Conservation (phyloP, 2,888 invertebrate species). For the Metacarcinus magister region DNA sequence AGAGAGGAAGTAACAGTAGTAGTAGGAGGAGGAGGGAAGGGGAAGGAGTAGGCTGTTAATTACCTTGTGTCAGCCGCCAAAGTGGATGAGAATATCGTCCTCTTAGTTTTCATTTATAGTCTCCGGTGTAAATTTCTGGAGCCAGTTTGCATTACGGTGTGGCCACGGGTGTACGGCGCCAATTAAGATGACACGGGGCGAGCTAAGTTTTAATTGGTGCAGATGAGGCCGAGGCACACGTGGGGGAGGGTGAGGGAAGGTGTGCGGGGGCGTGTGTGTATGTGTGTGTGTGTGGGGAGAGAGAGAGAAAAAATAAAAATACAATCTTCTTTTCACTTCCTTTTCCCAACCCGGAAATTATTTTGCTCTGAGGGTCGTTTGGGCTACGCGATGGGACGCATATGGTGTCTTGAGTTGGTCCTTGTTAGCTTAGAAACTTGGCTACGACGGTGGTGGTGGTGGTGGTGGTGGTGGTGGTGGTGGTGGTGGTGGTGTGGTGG, state of each 20-base stretch:
- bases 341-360: background rate
- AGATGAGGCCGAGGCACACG: background rate
- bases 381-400: background rate
- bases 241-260: background rate
- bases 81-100: no score
- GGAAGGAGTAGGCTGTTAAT: no score
- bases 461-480: background rate
- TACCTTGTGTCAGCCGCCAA: no score
- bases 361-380: background rate
- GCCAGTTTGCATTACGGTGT: no score
- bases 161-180: background rate
- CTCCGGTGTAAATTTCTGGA: no score
- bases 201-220: background rate
- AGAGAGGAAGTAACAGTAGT: no score
- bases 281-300: background rate
- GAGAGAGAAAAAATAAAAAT: background rate
- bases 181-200: background rate
- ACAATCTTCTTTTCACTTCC: no score
- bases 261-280: background rate
- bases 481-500: constrained; percentile 8
- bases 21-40: no score
- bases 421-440: background rate
- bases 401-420: background rate
- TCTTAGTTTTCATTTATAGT: no score
- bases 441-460: background rate